A percentile compares a stretch with the other conserved stretches of the same genome.
Evolutionary conservation across 2,113 vertebrate genomes (phyloP).

Genomic region (Passer montanus): DNA sequence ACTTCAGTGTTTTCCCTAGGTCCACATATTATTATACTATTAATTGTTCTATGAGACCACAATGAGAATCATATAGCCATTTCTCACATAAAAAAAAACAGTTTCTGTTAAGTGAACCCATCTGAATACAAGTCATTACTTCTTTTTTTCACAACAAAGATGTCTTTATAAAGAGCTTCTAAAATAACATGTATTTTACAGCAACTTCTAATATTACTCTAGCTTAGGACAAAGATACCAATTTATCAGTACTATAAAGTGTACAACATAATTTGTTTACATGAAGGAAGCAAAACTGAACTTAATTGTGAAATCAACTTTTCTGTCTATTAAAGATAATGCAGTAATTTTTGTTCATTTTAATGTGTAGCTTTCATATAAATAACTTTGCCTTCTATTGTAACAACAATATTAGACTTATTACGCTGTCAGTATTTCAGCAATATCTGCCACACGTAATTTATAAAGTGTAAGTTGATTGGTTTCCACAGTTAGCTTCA

Average conservation of each 20-base stretch:
- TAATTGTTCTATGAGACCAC: not conserved
- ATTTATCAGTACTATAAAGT: not conserved
- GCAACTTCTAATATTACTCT: not conserved
- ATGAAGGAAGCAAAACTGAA: not conserved
- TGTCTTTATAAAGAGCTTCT: not conserved
- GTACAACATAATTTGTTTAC: not conserved
- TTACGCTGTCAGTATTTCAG: not conserved
- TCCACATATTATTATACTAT: fast-evolving
- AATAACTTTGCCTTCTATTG: not conserved
- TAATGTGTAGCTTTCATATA: not conserved
- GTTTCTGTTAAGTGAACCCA: not conserved
- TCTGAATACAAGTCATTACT: not conserved
- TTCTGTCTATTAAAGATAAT: not conserved
- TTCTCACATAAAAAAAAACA: not conserved
- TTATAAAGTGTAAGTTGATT: not conserved
- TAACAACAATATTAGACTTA: not conserved
- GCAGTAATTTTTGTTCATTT: not conserved
- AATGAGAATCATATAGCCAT: not conserved
- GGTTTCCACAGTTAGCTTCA: not conserved
- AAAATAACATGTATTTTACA: not conserved
- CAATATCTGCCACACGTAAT: not conserved
- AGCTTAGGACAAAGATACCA: not conserved
- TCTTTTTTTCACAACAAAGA: not conserved
- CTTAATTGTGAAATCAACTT: not conserved
- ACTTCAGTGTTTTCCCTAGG: not conserved